Conservation (phyloP, 2,888 invertebrate genomes). For the Malthinus flaveolus region DNA sequence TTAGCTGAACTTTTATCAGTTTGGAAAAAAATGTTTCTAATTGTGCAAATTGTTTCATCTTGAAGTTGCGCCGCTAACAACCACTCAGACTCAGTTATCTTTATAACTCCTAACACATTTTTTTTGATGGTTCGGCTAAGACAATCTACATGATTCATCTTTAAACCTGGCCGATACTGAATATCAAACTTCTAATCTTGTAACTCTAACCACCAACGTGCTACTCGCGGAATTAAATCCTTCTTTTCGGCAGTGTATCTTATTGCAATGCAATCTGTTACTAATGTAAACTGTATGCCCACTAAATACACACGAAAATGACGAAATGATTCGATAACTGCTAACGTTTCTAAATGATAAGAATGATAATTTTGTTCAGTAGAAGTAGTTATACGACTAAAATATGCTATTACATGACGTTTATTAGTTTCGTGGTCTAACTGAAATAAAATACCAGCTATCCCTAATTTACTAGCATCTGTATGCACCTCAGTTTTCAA, state of each 20-base stretch:
- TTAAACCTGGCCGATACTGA: not conserved
- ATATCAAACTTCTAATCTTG: not conserved
- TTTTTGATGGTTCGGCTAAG: not conserved
- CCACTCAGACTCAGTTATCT: conserved; percentile 7
- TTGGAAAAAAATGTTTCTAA: conserved; percentile 2
- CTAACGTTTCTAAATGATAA: not conserved
- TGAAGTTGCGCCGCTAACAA: too few species aligned
- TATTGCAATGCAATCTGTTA: not conserved
- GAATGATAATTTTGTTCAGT: not conserved
- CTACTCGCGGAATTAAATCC: not conserved
- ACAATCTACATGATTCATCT: not conserved
- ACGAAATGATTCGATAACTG: not conserved
- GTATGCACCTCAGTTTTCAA: too few species aligned
- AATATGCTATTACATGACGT: conserved; percentile 5
- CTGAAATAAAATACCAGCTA: conserved; percentile 11
- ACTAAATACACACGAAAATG: not conserved
- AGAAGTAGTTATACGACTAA: conserved; percentile 8
- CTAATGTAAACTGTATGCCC: not conserved
- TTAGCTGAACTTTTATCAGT: not conserved
- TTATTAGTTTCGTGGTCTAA: conserved; percentile 4
- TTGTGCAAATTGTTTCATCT: conserved; percentile 9
- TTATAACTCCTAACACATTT: too few species aligned
- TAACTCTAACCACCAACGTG: not conserved
- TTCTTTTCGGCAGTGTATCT: not conserved
- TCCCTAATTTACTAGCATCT: too few species aligned